Evolutionary conservation across 2,888 invertebrate genomes (phyloP), one percentile per base, ranked within the genome.

Genomic region (Gryllus longicercus): DNA sequence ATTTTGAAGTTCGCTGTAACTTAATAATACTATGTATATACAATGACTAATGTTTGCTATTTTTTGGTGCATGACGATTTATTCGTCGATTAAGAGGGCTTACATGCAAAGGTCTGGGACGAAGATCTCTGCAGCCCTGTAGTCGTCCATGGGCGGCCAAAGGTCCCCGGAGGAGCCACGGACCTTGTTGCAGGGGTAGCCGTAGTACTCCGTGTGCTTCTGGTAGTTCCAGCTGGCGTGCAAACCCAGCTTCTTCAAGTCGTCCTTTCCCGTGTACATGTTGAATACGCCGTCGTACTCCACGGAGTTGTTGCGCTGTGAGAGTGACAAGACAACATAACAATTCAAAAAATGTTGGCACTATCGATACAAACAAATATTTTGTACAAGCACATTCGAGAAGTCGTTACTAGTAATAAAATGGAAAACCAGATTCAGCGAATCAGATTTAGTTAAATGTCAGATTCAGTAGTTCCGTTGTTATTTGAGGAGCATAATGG

Each of bases 81-180:
- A 10, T 38, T 8, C 8, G 8, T 5, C 8, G 1, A 5, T 38
- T 38, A 5, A 38, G 38, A 38, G 38, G 5, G 38, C 75, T 75
- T 78, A 84, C 85, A 95, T 91, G 86, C 96, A 96, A 83, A 96
- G 88, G 85, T 96, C 95, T 0, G 94, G 89, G 81, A 92, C 89
- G 86, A 94, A 95, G 84, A 95, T 88, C 50, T 87, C 87, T 21
- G 93, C 88, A 18, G 86, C 85, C 49, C 88, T 88, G 2, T 90
- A 88, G 2, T 90, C 88, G 82, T 91, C 91, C 84, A 91, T 88
- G 0, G 93, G 93, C 0, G 93, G 91, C 86, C 93, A 93, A 85
- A 95, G 92, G 88, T 96, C 95, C 0, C 95, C 96, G 1, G 93
- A 93, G 25, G 94, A 94, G 50, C 95, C 95, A 80, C 89, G 88